These are phyloP conservation scores for Macrobrachium nipponense DNA, from an alignment of 1,140 invertebrate genomes.

Conservation along the genomic window DNA sequence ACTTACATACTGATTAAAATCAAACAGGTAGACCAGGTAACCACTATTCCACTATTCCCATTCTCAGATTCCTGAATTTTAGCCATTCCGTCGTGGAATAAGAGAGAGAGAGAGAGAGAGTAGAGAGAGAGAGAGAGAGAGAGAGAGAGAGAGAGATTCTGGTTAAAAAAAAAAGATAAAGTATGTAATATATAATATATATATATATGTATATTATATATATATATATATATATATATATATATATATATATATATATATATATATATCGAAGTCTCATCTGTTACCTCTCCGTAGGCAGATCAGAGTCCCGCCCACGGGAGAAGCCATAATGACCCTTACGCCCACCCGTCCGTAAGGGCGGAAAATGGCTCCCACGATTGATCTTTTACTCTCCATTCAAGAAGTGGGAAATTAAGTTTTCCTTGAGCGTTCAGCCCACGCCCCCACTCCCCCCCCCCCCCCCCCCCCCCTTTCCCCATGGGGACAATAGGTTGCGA, in stretches of 20 bases:
- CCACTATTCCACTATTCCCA: too few relatives aligned
- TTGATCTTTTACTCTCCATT: constrained; percentile 38
- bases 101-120: too few relatives aligned
- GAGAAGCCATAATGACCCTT: background rate
- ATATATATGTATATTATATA: background rate
- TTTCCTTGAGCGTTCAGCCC: constrained; percentile 35
- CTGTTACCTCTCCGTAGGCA: too few relatives aligned
- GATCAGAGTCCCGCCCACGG: background rate
- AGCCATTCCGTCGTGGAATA: too few relatives aligned
- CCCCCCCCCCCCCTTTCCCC: background rate
- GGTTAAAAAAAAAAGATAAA: too few relatives aligned
- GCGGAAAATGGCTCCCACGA: constrained; percentile 13
- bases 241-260: background rate
- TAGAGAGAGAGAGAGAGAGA: constrained; percentile 8
- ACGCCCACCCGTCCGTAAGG: background rate
- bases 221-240: constrained; percentile 5
- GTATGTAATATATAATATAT: too few relatives aligned
- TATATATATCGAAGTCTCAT: too few relatives aligned
- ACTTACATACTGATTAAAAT: background rate
- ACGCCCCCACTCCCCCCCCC: too few relatives aligned
- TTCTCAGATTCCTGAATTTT: too few relatives aligned
- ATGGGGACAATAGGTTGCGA: constrained; percentile 28
- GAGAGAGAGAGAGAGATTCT: background rate
- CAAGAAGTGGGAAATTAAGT: constrained; percentile 49
- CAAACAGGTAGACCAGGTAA: background rate